Percentiles rank a stretch among this genome's conserved stretches.
Conservation (phyloP, 2,797 vertebrate species). For the Anomalospiza imberbis region DNA sequence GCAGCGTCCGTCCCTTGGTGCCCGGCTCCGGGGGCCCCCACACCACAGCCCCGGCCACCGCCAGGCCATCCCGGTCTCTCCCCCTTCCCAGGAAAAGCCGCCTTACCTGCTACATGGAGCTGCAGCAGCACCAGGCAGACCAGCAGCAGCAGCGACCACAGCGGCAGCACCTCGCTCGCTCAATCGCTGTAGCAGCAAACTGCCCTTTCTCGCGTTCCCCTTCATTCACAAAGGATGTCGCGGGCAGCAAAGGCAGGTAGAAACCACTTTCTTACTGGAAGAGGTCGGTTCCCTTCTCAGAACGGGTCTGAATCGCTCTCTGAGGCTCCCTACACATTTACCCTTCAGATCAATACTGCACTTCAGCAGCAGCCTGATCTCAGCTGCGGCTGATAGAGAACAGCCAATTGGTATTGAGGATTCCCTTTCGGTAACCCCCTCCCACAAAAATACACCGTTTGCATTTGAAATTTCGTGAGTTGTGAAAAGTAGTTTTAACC, state of each 20-base stretch:
- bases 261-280: slow-evolving; percentile 65
- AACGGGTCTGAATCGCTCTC: slow-evolving; percentile 45
- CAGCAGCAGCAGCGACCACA: background rate
- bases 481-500: slow-evolving; percentile 70
- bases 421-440: slow-evolving; percentile 64
- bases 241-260: background rate
- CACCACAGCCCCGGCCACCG: background rate
- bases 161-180: slow-evolving; percentile 6
- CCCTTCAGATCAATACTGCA: slow-evolving; percentile 71
- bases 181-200: slow-evolving; percentile 3
- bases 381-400: slow-evolving; percentile 63
- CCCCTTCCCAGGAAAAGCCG: background rate
- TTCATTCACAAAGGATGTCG: slow-evolving; percentile 19
- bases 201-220: background rate
- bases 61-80: background rate
- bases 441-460: slow-evolving; percentile 67
- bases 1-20: background rate
- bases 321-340: slow-evolving; percentile 55
- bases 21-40: rapidly evolving
- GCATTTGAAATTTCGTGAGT: slow-evolving; percentile 60
- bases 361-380: slow-evolving; percentile 63
- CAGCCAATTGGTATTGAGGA: slow-evolving; percentile 75
- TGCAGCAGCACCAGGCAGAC: background rate
- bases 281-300: slow-evolving; percentile 55
- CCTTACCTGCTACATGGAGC: slow-evolving; percentile 63